Evolutionary conservation across 2,113 vertebrate genomes (phyloP).

Genomic region (Crotalus horridus): DNA sequence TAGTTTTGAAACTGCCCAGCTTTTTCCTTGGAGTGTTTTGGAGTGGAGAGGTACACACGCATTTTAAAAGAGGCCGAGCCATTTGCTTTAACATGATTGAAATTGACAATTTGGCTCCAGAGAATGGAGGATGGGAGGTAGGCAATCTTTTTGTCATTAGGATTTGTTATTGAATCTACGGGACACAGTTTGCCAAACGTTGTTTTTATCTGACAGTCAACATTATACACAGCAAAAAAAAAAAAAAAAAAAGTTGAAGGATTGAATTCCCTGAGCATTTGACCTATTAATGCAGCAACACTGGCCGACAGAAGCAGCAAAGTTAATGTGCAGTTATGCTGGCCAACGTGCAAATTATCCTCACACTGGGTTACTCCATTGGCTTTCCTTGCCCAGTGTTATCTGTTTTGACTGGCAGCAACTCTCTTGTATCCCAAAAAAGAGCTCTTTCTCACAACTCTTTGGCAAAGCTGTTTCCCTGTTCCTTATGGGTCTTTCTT

Average conservation of each 20-base stretch:
- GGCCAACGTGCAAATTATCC: no score
- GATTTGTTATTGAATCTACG: not conserved
- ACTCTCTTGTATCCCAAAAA: not conserved
- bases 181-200: not conserved
- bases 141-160: fast-evolving
- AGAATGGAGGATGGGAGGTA: not conserved
- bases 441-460: not conserved
- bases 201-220: not conserved
- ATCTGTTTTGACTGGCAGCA: not conserved
- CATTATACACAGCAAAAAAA: not conserved
- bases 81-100: slow-evolving; percentile 26
- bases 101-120: not conserved
- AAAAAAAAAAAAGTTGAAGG: not conserved
- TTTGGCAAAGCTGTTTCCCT: not conserved
- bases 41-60: not conserved
- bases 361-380: not conserved
- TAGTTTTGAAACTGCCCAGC: slow-evolving; percentile 53
- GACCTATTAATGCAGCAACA: not conserved
- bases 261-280: not conserved
- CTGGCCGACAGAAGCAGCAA: not conserved
- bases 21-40: slow-evolving; percentile 24
- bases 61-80: slow-evolving; percentile 32
- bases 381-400: not conserved
- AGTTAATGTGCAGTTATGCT: not conserved
- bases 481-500: not conserved